Evolutionary conservation across 2,113 vertebrate genomes (phyloP), one percentile per base, ranked within the genome.

Genomic region (Morone chrysops): DNA sequence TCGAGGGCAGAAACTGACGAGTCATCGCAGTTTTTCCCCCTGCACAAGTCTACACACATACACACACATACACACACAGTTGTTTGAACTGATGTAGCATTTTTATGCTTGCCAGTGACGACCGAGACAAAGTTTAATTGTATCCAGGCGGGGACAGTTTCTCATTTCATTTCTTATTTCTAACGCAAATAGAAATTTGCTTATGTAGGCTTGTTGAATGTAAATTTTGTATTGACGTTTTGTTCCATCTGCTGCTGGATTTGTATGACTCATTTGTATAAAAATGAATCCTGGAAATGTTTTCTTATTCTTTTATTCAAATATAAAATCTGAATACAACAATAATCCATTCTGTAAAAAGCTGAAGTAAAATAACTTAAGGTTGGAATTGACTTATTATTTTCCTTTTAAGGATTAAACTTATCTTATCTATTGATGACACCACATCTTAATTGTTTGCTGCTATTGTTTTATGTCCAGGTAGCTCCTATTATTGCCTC

Each of bases 1-100:
- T 69, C 73, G 50, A 53, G 71, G 84, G 87, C 80, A 86, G 81
- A 92, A 90, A 87, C 72, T 73, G 84, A 78, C 76, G 51, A 88
- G 89, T 92, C 88, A 89, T 17, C 82, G 78, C 84, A 78, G 78
- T 57, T 41, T 38, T 17, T 20, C 36, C 4, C 14, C 17, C 72
- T 59, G 71, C 57, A 86, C 47, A 51, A 38, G 75, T 72, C 60
- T 70, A 48, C 45, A 80, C 31, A 31, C 31, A 31, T 4, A 31
- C 31, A 31, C 31, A 31, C 31, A 31, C 31, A 31, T 2, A 31
- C 31, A 31, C 31, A 31, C 10, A 51, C 38, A 68, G 53, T 20
- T 45, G 59, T 11, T 57, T 75, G 20, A 77, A 59, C 80, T 48
- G 48, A 65, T 38, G 53, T 5, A 40, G 69, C 59, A 25, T 69